phyloP scores from a whole-genome alignment of 2,888 invertebrate species.

The Rhingia campestris region DNA sequence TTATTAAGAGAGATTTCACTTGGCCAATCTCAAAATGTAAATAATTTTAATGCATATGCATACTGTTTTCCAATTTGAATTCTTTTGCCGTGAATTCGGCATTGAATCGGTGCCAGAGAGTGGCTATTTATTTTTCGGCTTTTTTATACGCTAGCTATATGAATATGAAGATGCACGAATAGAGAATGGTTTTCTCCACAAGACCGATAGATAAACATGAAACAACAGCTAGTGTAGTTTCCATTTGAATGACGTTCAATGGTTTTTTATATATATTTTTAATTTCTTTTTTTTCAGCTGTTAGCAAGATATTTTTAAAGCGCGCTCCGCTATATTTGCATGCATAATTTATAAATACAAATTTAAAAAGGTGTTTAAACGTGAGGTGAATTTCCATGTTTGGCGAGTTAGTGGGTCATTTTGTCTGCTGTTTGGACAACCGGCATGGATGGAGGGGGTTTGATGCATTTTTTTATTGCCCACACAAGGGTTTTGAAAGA shows the following conservation, averaged over 20 bases:
- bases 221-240: constrained; percentile 11
- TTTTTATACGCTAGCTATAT: not conserved
- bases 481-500: not conserved
- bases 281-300: not conserved
- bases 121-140: not conserved
- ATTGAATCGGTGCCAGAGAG: constrained; percentile 4
- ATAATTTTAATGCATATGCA: not conserved
- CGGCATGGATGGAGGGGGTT: not conserved
- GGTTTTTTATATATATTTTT: not conserved
- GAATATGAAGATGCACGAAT: not conserved
- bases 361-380: constrained; percentile 1
- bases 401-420: not conserved
- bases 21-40: not conserved
- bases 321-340: constrained; percentile 1
- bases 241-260: constrained; percentile 7
- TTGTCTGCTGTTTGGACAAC: not conserved
- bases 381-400: not conserved
- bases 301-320: constrained; percentile 7
- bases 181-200: constrained; percentile 8
- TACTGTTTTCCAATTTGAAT: not conserved
- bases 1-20: constrained; percentile 4
- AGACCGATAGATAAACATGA: not conserved
- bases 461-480: not conserved
- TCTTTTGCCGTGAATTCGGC: not conserved
- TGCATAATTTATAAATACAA: constrained; percentile 4